These are phyloP conservation scores for Drosophila formosana DNA, from an alignment of 2,888 invertebrate species.

Conservation along the genomic window DNA sequence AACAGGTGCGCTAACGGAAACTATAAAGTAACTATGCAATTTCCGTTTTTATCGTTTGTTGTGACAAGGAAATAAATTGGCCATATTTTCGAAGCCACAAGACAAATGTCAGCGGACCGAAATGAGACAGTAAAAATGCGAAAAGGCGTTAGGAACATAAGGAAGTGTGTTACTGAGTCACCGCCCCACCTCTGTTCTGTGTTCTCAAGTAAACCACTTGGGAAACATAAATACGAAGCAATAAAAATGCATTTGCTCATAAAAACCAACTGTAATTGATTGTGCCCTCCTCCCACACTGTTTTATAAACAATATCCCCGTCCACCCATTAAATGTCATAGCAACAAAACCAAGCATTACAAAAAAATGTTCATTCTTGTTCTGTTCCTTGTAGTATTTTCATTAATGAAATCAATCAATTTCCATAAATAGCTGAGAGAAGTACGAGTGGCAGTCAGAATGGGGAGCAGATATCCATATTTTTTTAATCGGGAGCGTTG, in stretches of 20 bases:
- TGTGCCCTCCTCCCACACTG: background rate
- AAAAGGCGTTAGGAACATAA: conserved; percentile 1
- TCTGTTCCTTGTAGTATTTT: background rate
- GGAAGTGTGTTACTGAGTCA: conserved; percentile 11
- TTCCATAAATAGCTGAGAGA: conserved; percentile 44
- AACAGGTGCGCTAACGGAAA: too few relatives aligned
- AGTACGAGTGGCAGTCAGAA: conserved; percentile 14
- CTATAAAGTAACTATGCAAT: background rate
- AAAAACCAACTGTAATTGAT: conserved; percentile 37
- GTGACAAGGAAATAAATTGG: conserved; percentile 7
- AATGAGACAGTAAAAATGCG: conserved; percentile 10
- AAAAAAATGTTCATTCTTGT: background rate
- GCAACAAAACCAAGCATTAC: conserved; percentile 35
- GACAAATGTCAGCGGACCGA: background rate
- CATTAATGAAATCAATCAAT: conserved; percentile 56
- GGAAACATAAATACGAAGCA: conserved; percentile 15
- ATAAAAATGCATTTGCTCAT: conserved; percentile 41
- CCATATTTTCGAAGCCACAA: background rate
- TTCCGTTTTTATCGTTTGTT: conserved; percentile 4
- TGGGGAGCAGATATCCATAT: background rate
- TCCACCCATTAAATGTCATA: conserved; percentile 37
- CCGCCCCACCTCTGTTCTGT: background rate
- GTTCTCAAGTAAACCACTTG: conserved; percentile 4
- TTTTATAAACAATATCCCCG: background rate
- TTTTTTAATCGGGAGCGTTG: conserved; percentile 21